Base-by-base conservation (phyloP, 2,888 invertebrate species). In the Polylopha cassiicola region DNA sequence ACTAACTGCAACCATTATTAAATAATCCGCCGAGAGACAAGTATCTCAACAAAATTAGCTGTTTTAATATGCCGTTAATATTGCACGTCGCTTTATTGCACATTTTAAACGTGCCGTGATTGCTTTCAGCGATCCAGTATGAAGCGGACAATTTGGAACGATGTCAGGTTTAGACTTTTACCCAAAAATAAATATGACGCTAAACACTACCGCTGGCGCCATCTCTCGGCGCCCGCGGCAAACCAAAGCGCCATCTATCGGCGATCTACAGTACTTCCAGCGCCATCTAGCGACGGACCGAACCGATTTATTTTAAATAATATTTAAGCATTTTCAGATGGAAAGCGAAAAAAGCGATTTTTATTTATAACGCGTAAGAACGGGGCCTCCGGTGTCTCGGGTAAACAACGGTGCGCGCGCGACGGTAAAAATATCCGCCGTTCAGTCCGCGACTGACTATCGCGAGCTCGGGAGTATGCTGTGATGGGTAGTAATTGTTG, bases 401-500 rank as follows among this genome's bases (percentile, higher is more conserved):
- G n/a, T n/a, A n/a, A n/a, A n/a, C n/a, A n/a, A n/a, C n/a, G n/a
- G n/a, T n/a, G 22, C 21, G 20, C 15, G 37, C 51, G 74, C 61
- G 53, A 56, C 48, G 62, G 72, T 75, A 53, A 73, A 80, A 80
- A 82, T 80, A 79, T 54, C 51, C 51, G 60, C 51, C 53, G 52
- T 65, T 70, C 81, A 79, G 77, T 79, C 63, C 73, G 74, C 74
- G 73, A 53, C 60, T 55, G 59, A 65, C 65, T 61, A 58, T 65
- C 76, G 77, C 73, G 73, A 61, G 65, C 74, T 68, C 67, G 52
- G n/a, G n/a, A n/a, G n/a, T n/a, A n/a, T n/a, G n/a, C n/a, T n/a
- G n/a, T n/a, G n/a, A 88, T 88, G 88, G 88, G 88, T 65, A 87
- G 87, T 72, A 87, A 87, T 67, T 88, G 88, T 75, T 88, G 88